Conservation (phyloP, 2,888 invertebrate species). For the Agonum fuliginosum region DNA sequence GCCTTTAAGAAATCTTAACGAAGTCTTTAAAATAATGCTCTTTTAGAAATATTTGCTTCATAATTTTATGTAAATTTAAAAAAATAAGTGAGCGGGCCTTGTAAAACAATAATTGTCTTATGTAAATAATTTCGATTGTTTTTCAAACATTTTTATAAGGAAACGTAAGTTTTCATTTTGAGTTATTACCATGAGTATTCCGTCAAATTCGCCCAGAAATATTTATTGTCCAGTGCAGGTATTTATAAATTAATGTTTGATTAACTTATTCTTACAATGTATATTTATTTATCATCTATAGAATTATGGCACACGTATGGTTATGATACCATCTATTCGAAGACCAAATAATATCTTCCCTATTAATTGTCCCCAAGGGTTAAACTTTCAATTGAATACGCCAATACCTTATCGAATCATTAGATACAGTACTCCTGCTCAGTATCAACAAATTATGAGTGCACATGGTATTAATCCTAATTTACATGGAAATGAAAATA, state of each 20-base stretch:
- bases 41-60: neutral
- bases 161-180: slow-evolving; percentile 4
- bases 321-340: slow-evolving; percentile 9
- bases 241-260: slow-evolving; percentile 3
- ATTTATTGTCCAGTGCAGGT: slow-evolving; percentile 16
- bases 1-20: neutral
- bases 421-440: slow-evolving; percentile 22
- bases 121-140: slow-evolving; percentile 35
- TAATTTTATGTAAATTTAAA: neutral
- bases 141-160: slow-evolving; percentile 7
- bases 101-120: slow-evolving; percentile 1
- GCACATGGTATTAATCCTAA: slow-evolving; percentile 24
- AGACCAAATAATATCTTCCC: neutral
- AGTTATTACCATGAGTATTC: slow-evolving; percentile 28
- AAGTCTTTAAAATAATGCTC: neutral
- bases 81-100: slow-evolving; percentile 10
- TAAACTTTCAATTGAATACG: neutral
- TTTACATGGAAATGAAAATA: slow-evolving; percentile 55
- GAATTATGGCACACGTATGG: slow-evolving; percentile 8
- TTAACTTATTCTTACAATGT: neutral
- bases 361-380: neutral
- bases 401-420: slow-evolving; percentile 10
- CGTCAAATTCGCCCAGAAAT: slow-evolving; percentile 24
- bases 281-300: neutral
- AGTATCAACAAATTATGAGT: slow-evolving; percentile 24